Evolutionary conservation across 2,888 invertebrate species (phyloP), one percentile per base, ranked within the genome.

Genomic region (Amphimallon solstitiale): DNA sequence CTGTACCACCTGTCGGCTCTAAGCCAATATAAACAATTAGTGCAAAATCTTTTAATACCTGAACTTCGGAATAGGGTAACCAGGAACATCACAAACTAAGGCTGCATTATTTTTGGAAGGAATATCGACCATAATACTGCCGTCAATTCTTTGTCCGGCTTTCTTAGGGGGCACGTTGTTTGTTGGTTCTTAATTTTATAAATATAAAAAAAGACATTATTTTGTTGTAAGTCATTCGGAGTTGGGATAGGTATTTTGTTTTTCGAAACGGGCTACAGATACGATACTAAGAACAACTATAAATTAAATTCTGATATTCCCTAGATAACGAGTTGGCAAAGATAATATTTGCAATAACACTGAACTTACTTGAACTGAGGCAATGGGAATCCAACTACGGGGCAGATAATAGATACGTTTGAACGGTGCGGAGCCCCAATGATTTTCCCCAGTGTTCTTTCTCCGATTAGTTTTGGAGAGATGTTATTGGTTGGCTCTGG

Each of bases 311-410:
- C 17, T 37, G 38, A 37, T 2, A n/a, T 35, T 35, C 6, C 37
- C 10, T n/a, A 54, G 12, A 52, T n/a, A n/a, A n/a, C n/a, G n/a
- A n/a, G n/a, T n/a, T n/a, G 29, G 5, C 29, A 5, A 29, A 29
- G 5, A 9, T 7, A 17, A 19, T 15, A 35, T n/a, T 29, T 43
- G 14, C 23, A 38, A 14, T 21, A 40, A 61, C 38, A 54, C 51
- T 67, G 62, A 76, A 86, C 87, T 86, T 88, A 91, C 91, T 91
- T 90, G 87, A 87, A 90, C 72, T 86, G 77, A 70, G 91, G 91
- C 75, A 86, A 87, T 69, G 91, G 91, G 80, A 84, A 90, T 78
- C 89, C 89, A 78, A 90, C 88, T 74, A 89, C 87, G 77, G 89
- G 88, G 82, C 91, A 91, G 75, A 88, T 85, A 80, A 91, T 82